Conservation (phyloP, 2,888 invertebrate species). For the Hirudinaria manillensis region DNA sequence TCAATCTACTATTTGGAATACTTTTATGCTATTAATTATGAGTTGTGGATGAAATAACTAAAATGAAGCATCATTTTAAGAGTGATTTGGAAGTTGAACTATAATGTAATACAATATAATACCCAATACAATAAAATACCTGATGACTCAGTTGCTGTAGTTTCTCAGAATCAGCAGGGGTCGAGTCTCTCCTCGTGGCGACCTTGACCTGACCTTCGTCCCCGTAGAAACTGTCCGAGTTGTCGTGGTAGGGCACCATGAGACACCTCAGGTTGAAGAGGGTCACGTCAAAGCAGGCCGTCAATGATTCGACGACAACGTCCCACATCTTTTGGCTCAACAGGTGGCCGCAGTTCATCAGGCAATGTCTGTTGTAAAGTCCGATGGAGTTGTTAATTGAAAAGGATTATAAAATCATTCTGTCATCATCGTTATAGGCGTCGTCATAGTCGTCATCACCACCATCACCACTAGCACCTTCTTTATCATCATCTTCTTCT, state of each 20-base stretch:
- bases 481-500: too few species aligned
- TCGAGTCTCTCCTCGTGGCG: slow-evolving; percentile 80
- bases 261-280: slow-evolving; percentile 78
- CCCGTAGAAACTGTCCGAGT: slow-evolving; percentile 89
- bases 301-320: slow-evolving; percentile 68
- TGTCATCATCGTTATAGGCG: too few species aligned
- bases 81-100: too few species aligned
- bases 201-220: slow-evolving; percentile 74
- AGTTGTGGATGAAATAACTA: too few species aligned
- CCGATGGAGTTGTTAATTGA: neutral
- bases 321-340: slow-evolving; percentile 80
- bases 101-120: too few species aligned
- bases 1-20: too few species aligned
- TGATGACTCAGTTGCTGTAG: slow-evolving; percentile 82
- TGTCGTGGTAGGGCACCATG: slow-evolving; percentile 79
- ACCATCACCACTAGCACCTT: too few species aligned
- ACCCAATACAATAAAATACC: slow-evolving; percentile 61
- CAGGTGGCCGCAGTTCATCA: slow-evolving; percentile 70
- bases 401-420: too few species aligned
- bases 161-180: slow-evolving; percentile 73
- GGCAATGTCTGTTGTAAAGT: slow-evolving; percentile 52
- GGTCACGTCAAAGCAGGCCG: slow-evolving; percentile 69
- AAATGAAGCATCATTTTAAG: too few species aligned
- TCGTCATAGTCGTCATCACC: too few species aligned
- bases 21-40: too few species aligned